phyloP scores from a whole-genome alignment of 2,113 vertebrate genomes.

The Actenoides hombroni region DNA sequence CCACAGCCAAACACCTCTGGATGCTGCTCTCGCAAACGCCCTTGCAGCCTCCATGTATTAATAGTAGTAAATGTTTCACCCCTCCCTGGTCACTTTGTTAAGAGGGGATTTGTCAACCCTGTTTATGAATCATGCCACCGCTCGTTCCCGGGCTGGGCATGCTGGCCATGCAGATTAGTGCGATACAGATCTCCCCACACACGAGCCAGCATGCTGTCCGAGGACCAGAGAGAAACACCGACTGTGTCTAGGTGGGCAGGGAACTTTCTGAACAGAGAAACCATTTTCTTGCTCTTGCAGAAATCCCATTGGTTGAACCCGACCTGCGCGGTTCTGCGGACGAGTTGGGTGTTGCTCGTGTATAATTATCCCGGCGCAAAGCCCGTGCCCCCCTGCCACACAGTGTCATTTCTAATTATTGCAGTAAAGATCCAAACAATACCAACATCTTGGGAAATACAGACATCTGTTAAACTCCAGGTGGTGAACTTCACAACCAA shows the following conservation, averaged over 20 bases:
- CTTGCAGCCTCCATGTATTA: background rate
- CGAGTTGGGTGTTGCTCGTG: fast-evolving
- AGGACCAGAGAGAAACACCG: background rate
- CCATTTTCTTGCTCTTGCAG: background rate
- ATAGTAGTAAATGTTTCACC: background rate
- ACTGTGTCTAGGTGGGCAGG: slow-evolving; percentile 62
- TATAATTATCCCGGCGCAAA: background rate
- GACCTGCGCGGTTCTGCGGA: background rate
- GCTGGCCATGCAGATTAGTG: slow-evolving; percentile 44
- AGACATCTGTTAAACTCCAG: slow-evolving; percentile 71
- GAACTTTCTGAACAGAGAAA: slow-evolving; percentile 14
- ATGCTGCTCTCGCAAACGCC: background rate
- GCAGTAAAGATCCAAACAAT: slow-evolving; percentile 64
- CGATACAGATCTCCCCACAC: background rate
- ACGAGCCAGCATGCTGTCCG: slow-evolving; percentile 26
- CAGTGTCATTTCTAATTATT: slow-evolving; percentile 3
- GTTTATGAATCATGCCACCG: background rate
- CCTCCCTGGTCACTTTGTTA: background rate
- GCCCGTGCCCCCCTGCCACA: slow-evolving; percentile 49
- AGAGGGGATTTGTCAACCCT: background rate
- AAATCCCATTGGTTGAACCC: background rate
- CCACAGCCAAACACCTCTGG: background rate
- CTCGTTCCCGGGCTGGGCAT: background rate
- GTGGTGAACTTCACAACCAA: slow-evolving; percentile 71
- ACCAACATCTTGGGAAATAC: slow-evolving; percentile 77